Percentiles rank a stretch among this genome's conserved stretches.
These are phyloP conservation scores for Sebastes fasciatus DNA, from an alignment of 2,113 vertebrate genomes.

Conservation along the genomic window DNA sequence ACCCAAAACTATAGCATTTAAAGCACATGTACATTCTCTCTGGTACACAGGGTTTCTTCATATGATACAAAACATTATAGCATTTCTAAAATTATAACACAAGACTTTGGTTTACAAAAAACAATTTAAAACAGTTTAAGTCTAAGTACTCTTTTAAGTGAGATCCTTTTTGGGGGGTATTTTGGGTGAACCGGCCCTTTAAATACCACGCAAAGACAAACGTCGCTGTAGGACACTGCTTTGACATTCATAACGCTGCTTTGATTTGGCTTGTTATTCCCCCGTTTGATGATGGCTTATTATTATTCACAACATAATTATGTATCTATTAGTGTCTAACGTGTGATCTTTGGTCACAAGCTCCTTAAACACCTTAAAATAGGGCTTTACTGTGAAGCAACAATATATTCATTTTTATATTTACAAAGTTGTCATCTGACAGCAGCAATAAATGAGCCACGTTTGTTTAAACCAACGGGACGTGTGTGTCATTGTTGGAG, in stretches of 20 bases:
- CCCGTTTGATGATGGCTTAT: neutral
- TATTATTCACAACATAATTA: conserved; percentile 2
- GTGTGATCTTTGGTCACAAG: conserved; percentile 9
- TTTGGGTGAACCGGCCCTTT: conserved; percentile 23
- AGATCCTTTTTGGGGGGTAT: neutral
- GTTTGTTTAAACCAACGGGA: conserved; percentile 20
- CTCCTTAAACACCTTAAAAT: neutral
- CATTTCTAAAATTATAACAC: neutral
- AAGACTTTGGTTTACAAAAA: neutral
- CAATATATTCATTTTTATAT: conserved; percentile 51
- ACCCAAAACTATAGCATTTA: conserved; percentile 5
- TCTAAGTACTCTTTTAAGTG: neutral
- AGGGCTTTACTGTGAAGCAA: conserved; percentile 2
- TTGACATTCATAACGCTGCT: conserved; percentile 55
- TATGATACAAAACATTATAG: neutral
- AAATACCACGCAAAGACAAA: neutral
- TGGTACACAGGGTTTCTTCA: conserved; percentile 7
- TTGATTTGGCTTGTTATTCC: conserved; percentile 4
- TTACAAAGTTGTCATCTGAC: conserved; percentile 47
- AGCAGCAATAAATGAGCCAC: conserved; percentile 35
- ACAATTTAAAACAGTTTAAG: neutral
- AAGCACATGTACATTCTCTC: conserved; percentile 50
- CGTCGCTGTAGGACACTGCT: neutral
- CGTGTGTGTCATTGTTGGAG: neutral
- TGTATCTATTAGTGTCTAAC: neutral